Evolutionary conservation across 2,797 vertebrate species (phyloP).

Genomic region (Spheniscus humboldti): DNA sequence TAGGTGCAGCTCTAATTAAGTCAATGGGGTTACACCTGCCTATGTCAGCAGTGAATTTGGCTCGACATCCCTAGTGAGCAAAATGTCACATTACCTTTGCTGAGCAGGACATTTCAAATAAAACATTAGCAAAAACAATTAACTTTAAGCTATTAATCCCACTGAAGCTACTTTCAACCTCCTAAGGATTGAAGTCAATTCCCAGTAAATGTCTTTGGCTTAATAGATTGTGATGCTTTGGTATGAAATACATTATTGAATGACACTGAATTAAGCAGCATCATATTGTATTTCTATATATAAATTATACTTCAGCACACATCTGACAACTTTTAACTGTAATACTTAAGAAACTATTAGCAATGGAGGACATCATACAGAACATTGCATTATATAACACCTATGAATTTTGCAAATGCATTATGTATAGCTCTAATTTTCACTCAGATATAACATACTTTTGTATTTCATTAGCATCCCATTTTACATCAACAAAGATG

Average conservation of each 20-base stretch:
- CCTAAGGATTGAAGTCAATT: slow-evolving; percentile 70
- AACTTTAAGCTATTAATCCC: slow-evolving; percentile 73
- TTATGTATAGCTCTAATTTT: background rate
- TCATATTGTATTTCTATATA: slow-evolving; percentile 43
- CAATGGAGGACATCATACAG: background rate
- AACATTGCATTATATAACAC: background rate
- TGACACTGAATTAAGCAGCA: slow-evolving; percentile 50
- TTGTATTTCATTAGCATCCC: background rate
- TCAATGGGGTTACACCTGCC: background rate
- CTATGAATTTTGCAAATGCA: background rate
- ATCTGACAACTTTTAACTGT: slow-evolving; percentile 8
- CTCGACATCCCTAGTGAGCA: slow-evolving; percentile 38
- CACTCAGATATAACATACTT: background rate
- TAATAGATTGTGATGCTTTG: slow-evolving; percentile 59
- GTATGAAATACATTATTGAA: slow-evolving; percentile 59
- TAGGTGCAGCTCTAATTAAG: slow-evolving; percentile 8
- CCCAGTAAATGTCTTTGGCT: slow-evolving; percentile 66
- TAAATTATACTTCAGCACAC: slow-evolving; percentile 27
- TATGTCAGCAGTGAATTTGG: slow-evolving; percentile 41
- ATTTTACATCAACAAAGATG: background rate
- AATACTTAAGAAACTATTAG: slow-evolving; percentile 14
- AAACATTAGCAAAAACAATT: slow-evolving; percentile 78
- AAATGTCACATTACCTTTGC: slow-evolving; percentile 73
- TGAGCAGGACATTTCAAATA: slow-evolving; percentile 72
- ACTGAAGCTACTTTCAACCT: slow-evolving; percentile 63